phyloP scores from a whole-genome alignment of 2,797 vertebrate species.

The Danio albolineatus region DNA sequence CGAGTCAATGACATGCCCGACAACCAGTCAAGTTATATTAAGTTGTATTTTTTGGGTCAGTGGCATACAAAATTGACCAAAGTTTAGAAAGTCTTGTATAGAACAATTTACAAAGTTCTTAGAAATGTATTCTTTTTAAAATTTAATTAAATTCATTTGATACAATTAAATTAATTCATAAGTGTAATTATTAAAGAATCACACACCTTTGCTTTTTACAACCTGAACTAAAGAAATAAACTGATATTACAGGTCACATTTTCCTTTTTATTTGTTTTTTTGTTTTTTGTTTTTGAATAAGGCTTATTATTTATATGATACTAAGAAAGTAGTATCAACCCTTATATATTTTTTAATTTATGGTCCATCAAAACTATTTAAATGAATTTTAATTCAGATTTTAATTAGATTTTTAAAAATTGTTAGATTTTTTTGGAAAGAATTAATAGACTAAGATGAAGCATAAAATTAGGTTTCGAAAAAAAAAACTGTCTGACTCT shows the following conservation, averaged over 20 bases:
- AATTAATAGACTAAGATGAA: background rate
- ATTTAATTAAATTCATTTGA: background rate
- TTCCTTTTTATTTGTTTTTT: background rate
- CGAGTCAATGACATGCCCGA: conserved; percentile 50
- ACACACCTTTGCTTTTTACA: background rate
- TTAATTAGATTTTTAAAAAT: no score
- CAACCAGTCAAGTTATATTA: conserved; percentile 1
- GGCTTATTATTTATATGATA: background rate
- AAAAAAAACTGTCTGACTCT: background rate
- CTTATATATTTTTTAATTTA: background rate
- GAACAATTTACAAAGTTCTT: background rate
- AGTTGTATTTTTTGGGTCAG: background rate
- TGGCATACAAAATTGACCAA: background rate
- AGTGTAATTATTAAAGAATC: background rate
- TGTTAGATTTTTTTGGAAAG: background rate
- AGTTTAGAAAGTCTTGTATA: background rate
- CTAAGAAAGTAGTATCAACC: background rate
- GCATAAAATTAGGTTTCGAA: background rate
- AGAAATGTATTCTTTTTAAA: background rate
- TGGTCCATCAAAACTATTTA: background rate
- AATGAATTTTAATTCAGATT: background rate
- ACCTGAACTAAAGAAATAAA: background rate
- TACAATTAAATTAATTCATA: background rate
- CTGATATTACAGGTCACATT: background rate
- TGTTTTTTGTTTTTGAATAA: no score